Percentiles rank a stretch among this genome's conserved stretches.
Conservation (phyloP, 2,113 vertebrate genomes). For the Chaetodon auriga region DNA sequence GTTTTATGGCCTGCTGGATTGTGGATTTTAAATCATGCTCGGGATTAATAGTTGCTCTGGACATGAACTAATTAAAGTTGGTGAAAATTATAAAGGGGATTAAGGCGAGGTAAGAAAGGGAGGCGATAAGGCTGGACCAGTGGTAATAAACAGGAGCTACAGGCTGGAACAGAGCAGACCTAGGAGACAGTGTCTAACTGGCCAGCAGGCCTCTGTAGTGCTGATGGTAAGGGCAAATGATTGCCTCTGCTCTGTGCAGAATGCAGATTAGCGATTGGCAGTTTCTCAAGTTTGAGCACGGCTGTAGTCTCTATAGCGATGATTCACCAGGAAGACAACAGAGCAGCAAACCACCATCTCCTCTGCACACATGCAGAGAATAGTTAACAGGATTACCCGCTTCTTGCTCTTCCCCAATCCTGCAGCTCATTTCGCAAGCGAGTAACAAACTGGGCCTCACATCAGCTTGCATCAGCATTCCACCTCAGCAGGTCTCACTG, state of each 20-base stretch:
- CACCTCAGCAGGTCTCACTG: constrained; percentile 17
- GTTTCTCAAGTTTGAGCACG: constrained; percentile 17
- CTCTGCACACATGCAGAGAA: constrained; percentile 41
- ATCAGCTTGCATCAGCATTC: constrained; percentile 39
- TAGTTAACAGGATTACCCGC: constrained; percentile 53
- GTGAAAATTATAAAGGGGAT: constrained; percentile 68
- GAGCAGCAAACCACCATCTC: constrained; percentile 47
- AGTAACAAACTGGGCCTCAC: constrained; percentile 30
- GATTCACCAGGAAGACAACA: constrained; percentile 45
- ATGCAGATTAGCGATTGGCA: constrained; percentile 41
- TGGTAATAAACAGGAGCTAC: constrained; percentile 53
- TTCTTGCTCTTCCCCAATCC: constrained; percentile 47
- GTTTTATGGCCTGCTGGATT: constrained; percentile 34
- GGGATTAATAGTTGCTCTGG: constrained; percentile 70
- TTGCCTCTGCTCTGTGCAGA: constrained; percentile 28
- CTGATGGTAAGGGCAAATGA: constrained; percentile 23
- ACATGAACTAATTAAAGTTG: constrained; percentile 75
- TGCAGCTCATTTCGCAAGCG: constrained; percentile 48
- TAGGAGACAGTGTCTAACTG: constrained; percentile 29
- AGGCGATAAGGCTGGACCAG: constrained; percentile 54
- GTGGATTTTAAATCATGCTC: constrained; percentile 59
- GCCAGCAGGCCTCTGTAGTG: constrained; percentile 1
- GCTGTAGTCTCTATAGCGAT: constrained; percentile 33
- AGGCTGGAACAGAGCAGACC: constrained; percentile 36
- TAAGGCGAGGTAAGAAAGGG: constrained; percentile 58